phyloP scores from a whole-genome alignment of 2,888 invertebrate genomes.

The Steinernema carpocapsae region DNA sequence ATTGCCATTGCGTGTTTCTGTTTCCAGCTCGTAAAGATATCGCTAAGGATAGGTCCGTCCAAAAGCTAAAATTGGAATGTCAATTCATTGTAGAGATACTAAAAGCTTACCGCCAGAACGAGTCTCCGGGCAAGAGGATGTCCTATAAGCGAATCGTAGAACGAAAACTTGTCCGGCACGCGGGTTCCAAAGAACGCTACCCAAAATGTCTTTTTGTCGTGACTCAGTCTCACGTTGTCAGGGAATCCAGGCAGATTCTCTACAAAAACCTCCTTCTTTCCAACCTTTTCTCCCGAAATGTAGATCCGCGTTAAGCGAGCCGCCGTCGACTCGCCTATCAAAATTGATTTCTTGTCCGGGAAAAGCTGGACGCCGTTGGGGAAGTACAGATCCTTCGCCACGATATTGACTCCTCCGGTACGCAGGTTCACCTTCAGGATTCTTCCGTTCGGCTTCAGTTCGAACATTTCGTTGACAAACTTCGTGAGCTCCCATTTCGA shows the following conservation, averaged over 20 bases:
- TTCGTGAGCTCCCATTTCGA: slow-evolving; percentile 79
- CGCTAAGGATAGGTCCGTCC: neutral
- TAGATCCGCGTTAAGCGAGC: slow-evolving; percentile 76
- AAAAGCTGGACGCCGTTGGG: slow-evolving; percentile 85
- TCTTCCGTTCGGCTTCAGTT: slow-evolving; percentile 79
- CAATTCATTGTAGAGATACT: neutral
- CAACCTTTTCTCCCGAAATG: slow-evolving; percentile 81
- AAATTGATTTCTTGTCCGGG: slow-evolving; percentile 80
- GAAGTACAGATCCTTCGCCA: slow-evolving; percentile 81
- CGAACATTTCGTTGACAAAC: slow-evolving; percentile 75
- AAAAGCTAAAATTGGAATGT: neutral
- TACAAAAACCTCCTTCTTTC: slow-evolving; percentile 80
- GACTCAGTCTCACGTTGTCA: slow-evolving; percentile 75
- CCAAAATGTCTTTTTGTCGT: slow-evolving; percentile 39
- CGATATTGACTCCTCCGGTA: slow-evolving; percentile 79
- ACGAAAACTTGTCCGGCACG: slow-evolving; percentile 14
- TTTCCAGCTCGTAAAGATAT: slow-evolving; percentile 5
- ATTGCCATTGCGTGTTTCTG: slow-evolving; percentile 28
- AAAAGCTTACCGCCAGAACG: neutral
- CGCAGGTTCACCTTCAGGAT: slow-evolving; percentile 79
- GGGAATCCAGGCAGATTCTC: slow-evolving; percentile 77
- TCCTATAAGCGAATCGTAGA: neutral
- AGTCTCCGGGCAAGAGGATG: neutral
- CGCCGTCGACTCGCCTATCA: slow-evolving; percentile 79
- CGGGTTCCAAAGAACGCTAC: slow-evolving; percentile 11